Percentiles rank a stretch among this genome's conserved stretches.
Conservation (phyloP, 2,888 invertebrate species). For the Phyllotreta striolata region DNA sequence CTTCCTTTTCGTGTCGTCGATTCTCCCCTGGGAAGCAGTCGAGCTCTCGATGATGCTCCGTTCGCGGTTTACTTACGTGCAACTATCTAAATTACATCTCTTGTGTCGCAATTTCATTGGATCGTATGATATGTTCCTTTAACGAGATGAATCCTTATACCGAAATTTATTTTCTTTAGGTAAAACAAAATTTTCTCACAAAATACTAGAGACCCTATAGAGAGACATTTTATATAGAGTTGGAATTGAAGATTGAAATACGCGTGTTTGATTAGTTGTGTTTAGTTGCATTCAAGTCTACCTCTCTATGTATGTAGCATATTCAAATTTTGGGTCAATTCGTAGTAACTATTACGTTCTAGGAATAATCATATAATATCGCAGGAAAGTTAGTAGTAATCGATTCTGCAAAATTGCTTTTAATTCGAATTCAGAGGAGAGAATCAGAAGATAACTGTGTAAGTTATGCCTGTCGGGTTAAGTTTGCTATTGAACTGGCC, state of each 20-base stretch:
- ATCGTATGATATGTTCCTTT: too few relatives aligned
- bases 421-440: slow-evolving; percentile 44
- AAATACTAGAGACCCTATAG: too few relatives aligned
- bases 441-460: slow-evolving; percentile 44
- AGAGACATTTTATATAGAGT: too few relatives aligned
- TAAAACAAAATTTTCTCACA: too few relatives aligned
- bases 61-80: slow-evolving; percentile 24
- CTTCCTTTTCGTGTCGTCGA: slow-evolving; percentile 7
- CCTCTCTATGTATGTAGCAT: too few relatives aligned
- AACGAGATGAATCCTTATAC: too few relatives aligned
- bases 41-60: slow-evolving; percentile 35
- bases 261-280: too few relatives aligned
- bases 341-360: slow-evolving; percentile 4
- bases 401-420: slow-evolving; percentile 42
- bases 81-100: too few relatives aligned
- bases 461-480: slow-evolving; percentile 45
- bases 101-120: too few relatives aligned
- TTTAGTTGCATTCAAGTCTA: too few relatives aligned
- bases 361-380: slow-evolving; percentile 35
- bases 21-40: slow-evolving; percentile 25
- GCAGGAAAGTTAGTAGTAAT: slow-evolving; percentile 42
- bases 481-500: slow-evolving; percentile 41
- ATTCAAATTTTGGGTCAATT: slow-evolving; percentile 27
- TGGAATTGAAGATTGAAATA: not conserved
- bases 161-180: too few relatives aligned